A percentile compares a stretch with the other conserved stretches of the same genome.
Conservation (phyloP, 2,113 vertebrate species). For the Embiotoca jacksoni region DNA sequence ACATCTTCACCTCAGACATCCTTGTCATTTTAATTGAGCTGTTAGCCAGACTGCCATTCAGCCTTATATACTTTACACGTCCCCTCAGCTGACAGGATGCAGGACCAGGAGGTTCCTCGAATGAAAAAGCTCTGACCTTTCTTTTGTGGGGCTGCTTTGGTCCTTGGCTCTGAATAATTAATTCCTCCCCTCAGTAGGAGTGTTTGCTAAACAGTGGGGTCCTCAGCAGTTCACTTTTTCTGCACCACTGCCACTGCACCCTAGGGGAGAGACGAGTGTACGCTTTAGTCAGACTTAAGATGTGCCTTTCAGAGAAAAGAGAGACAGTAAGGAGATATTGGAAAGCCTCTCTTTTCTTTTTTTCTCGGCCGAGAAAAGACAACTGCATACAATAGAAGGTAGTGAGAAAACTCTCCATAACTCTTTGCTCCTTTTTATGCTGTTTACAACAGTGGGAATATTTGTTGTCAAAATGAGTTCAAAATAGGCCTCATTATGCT, state of each 20-base stretch:
- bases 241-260: constrained; percentile 84
- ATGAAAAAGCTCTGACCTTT: constrained; percentile 81
- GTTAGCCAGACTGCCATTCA: constrained; percentile 57
- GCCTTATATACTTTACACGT: constrained; percentile 50
- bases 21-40: constrained; percentile 70
- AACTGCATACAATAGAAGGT: constrained; percentile 31
- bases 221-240: constrained; percentile 88
- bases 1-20: constrained; percentile 43
- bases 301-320: constrained; percentile 74
- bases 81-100: constrained; percentile 60
- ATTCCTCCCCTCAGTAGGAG: constrained; percentile 85
- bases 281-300: constrained; percentile 81
- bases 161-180: constrained; percentile 87
- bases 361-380: constrained; percentile 38
- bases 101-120: constrained; percentile 73
- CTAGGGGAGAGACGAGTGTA: constrained; percentile 79
- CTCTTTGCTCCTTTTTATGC: constrained; percentile 23
- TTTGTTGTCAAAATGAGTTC: constrained; percentile 32
- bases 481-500: constrained; percentile 4
- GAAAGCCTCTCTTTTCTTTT: constrained; percentile 55
- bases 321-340: constrained; percentile 72
- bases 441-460: background rate
- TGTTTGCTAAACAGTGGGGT: constrained; percentile 88
- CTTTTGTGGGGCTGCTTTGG: constrained; percentile 83
- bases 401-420: constrained; percentile 56